phyloP scores from a whole-genome alignment of 2,113 vertebrate species.

The Fukomys damarensis region DNA sequence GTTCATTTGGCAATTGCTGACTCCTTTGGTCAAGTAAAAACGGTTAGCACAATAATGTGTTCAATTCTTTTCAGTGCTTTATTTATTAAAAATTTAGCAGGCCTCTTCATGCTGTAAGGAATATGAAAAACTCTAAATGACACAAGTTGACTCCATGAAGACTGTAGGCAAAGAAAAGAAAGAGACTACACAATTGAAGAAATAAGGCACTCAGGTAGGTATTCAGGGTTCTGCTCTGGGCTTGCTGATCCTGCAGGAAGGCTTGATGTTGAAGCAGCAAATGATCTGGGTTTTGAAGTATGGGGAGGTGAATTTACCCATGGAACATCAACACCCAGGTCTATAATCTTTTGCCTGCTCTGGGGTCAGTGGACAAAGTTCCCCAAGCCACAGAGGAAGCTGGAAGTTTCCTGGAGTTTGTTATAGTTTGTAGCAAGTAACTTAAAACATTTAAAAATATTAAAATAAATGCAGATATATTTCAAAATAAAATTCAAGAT shows the following conservation, averaged over 20 bases:
- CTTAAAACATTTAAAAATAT: slow-evolving; percentile 38
- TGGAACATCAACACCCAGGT: background rate
- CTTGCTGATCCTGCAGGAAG: background rate
- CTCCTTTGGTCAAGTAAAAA: slow-evolving; percentile 24
- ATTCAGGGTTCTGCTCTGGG: background rate
- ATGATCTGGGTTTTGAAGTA: background rate
- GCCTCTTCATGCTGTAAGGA: background rate
- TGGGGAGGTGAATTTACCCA: background rate
- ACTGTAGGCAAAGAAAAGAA: background rate
- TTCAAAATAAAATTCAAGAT: background rate
- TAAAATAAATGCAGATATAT: background rate
- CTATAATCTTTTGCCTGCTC: background rate
- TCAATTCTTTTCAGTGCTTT: background rate
- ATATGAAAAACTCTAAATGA: background rate
- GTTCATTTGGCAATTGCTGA: background rate
- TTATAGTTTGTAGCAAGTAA: background rate
- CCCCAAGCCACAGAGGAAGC: background rate
- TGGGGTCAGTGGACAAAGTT: background rate
- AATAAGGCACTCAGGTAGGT: background rate
- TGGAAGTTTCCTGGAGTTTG: background rate
- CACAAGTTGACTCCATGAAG: background rate
- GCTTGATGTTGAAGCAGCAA: background rate
- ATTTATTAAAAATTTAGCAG: slow-evolving; percentile 2
- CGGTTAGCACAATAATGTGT: background rate
- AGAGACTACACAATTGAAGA: accelerated